Evolutionary conservation across 2,113 vertebrate genomes (phyloP).

Genomic region (Carollia perspicillata): DNA sequence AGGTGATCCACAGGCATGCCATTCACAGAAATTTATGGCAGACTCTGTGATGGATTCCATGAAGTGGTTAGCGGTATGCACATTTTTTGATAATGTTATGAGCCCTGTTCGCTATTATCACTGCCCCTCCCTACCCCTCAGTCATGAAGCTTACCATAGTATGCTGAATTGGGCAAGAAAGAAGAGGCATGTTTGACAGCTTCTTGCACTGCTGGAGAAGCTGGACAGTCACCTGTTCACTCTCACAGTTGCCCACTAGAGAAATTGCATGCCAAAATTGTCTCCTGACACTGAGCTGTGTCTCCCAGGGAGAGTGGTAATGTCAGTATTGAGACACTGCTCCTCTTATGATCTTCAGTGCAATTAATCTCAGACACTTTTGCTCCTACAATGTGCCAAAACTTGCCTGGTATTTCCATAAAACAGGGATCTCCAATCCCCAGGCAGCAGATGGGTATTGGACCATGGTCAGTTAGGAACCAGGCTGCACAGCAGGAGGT

Average conservation of each 20-base stretch:
- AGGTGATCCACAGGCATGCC: background rate
- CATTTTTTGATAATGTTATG: background rate
- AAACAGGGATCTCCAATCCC: too few species aligned
- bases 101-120: background rate
- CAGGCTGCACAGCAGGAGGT: too few species aligned
- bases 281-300: background rate
- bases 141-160: background rate
- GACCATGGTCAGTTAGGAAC: too few species aligned
- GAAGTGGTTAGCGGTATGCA: too few species aligned
- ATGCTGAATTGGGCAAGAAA: background rate
- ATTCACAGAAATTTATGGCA: background rate
- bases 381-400: background rate
- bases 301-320: background rate
- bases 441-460: too few species aligned
- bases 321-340: background rate
- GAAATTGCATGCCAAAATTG: background rate
- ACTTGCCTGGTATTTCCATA: background rate
- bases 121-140: background rate
- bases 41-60: background rate
- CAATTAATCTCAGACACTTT: background rate
- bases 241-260: background rate
- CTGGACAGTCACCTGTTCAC: background rate
- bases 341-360: background rate
- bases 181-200: background rate
- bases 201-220: background rate